A percentile compares a stretch with the other conserved stretches of the same genome.
Conservation (phyloP, 1,140 invertebrate genomes). For the Dendrolimus punctatus region DNA sequence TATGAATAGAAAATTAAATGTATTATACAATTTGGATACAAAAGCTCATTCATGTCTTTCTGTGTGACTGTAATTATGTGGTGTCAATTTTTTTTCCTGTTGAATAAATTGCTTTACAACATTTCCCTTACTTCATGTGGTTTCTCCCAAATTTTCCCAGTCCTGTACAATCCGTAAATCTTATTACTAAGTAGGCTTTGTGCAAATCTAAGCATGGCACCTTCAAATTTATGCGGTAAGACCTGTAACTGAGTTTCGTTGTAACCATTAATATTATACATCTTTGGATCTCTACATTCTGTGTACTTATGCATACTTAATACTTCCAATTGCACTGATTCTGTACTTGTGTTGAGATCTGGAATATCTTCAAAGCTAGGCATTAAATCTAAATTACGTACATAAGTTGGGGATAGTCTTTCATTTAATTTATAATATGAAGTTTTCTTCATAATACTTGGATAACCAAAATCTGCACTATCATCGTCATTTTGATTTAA, state of each 20-base stretch:
- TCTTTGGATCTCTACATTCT: slow-evolving; percentile 57
- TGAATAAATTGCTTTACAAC: too few species aligned
- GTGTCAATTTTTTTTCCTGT: neutral
- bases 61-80: too few species aligned
- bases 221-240: slow-evolving; percentile 67
- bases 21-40: too few species aligned
- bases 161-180: slow-evolving; percentile 61
- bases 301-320: slow-evolving; percentile 63
- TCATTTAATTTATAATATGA: slow-evolving; percentile 57
- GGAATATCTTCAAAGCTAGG: slow-evolving; percentile 59
- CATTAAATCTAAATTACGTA: slow-evolving; percentile 65
- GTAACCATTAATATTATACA: slow-evolving; percentile 47
- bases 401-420: slow-evolving; percentile 36
- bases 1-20: too few species aligned
- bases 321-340: slow-evolving; percentile 36
- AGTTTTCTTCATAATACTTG: slow-evolving; percentile 64
- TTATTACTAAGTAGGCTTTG: slow-evolving; percentile 58
- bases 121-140: slow-evolving; percentile 47
- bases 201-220: slow-evolving; percentile 61
- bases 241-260: slow-evolving; percentile 66
- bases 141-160: slow-evolving; percentile 66
- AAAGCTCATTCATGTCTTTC: too few species aligned
- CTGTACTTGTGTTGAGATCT: slow-evolving; percentile 36
- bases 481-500: slow-evolving; percentile 66
- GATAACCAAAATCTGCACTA: slow-evolving; percentile 56